Conservation (phyloP, 2,888 invertebrate genomes). For the Drosophila testacea region DNA sequence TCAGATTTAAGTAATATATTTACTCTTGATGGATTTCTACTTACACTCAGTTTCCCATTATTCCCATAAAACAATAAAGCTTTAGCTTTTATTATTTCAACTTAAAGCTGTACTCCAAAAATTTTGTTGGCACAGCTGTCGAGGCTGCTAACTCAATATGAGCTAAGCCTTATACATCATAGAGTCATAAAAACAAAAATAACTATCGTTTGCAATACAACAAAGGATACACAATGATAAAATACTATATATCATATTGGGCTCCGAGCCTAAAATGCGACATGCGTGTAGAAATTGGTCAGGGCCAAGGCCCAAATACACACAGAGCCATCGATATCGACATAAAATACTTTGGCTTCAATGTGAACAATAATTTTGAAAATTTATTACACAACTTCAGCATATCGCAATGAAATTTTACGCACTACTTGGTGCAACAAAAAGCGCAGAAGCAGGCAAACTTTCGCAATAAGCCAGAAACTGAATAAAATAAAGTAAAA, state of each 20-base stretch:
- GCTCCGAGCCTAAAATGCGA: constrained; percentile 52
- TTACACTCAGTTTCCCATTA: not conserved
- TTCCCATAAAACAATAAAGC: constrained; percentile 15
- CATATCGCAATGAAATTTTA: constrained; percentile 76
- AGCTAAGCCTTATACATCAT: constrained; percentile 30
- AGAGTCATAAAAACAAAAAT: constrained; percentile 63
- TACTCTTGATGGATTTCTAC: not conserved
- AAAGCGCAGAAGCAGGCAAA: constrained; percentile 36
- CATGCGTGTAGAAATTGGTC: constrained; percentile 57
- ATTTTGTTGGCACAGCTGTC: constrained; percentile 39
- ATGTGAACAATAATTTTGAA: constrained; percentile 71
- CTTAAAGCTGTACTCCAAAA: constrained; percentile 14
- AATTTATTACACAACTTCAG: constrained; percentile 75
- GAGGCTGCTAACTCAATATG: constrained; percentile 44
- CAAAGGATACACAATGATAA: constrained; percentile 16
- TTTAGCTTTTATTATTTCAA: constrained; percentile 20
- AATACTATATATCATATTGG: constrained; percentile 39
- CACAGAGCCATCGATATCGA: constrained; percentile 42
- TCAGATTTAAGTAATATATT: not conserved
- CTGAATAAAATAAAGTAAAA: constrained; percentile 63
- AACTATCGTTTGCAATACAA: constrained; percentile 28
- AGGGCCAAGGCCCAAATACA: constrained; percentile 40
- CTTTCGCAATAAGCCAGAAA: constrained; percentile 55
- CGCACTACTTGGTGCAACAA: constrained; percentile 73
- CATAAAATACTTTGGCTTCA: constrained; percentile 64